A percentile compares a stretch with the other conserved stretches of the same genome.
phyloP scores from a whole-genome alignment of 2,797 vertebrate genomes.

The Syndactyla subalaris region DNA sequence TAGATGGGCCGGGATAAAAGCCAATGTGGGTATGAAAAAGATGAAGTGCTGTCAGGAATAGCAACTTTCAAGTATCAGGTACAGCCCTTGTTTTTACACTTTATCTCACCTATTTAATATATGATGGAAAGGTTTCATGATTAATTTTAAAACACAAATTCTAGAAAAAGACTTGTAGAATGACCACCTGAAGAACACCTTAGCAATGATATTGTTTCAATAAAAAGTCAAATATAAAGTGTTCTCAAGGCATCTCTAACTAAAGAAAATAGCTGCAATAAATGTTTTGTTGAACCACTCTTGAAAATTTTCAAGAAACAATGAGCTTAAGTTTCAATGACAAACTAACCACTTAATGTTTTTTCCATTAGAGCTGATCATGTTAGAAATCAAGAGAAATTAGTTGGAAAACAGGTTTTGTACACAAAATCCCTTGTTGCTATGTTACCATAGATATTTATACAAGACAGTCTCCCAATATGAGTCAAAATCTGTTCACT shows the following conservation, averaged over 20 bases:
- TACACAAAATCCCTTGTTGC: background rate
- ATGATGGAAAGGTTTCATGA: background rate
- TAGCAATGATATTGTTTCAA: background rate
- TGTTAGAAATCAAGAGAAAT: background rate
- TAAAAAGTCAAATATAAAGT: background rate
- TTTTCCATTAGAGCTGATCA: background rate
- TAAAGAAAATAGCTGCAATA: background rate
- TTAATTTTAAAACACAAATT: conserved; percentile 43
- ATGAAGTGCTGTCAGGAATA: conserved; percentile 75
- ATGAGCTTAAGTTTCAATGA: background rate
- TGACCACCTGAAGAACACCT: background rate
- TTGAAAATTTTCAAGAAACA: background rate
- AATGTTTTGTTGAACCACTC: background rate
- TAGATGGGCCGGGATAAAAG: conserved; percentile 77
- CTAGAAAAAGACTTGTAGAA: background rate
- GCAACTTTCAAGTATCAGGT: conserved; percentile 71
- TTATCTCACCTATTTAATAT: conserved; percentile 58
- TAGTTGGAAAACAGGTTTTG: background rate
- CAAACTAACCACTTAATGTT: background rate
- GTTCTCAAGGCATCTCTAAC: background rate
- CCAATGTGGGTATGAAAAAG: conserved; percentile 76
- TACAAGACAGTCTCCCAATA: background rate
- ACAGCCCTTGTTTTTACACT: conserved; percentile 65
- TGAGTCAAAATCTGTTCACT: background rate
- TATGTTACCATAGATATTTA: conserved; percentile 5